A percentile compares a stretch with the other conserved stretches of the same genome.
Evolutionary conservation across 2,888 invertebrate genomes (phyloP).

Genomic region (Thalpophila matura): DNA sequence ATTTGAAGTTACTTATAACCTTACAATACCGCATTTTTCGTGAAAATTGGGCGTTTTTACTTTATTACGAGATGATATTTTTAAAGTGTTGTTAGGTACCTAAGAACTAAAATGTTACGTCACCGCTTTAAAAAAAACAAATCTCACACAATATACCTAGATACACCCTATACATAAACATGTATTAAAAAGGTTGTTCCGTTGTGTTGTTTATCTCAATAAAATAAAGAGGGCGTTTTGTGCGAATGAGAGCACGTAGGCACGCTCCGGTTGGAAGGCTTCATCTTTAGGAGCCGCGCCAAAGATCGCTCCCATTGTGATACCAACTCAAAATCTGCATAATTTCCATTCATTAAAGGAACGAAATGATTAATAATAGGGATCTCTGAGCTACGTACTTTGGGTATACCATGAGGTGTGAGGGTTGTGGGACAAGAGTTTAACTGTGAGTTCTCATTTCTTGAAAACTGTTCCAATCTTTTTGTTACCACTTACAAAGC

Average conservation of each 20-base stretch:
- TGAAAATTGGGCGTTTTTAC: no score
- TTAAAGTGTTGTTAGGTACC: no score
- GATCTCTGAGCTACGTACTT: constrained; percentile 77
- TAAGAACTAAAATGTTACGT: no score
- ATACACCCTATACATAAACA: constrained; percentile 4
- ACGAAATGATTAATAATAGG: constrained; percentile 89
- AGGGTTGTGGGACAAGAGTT: constrained; percentile 11
- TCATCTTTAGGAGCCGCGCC: constrained; percentile 73
- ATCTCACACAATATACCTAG: not conserved
- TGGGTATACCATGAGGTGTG: constrained; percentile 64
- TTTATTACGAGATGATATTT: no score
- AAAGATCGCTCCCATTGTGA: constrained; percentile 86
- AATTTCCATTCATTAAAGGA: constrained; percentile 89
- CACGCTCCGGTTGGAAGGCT: constrained; percentile 62
- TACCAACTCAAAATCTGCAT: constrained; percentile 85
- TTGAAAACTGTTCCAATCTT: not conserved
- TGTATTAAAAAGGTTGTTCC: constrained; percentile 22
- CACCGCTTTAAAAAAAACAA: not conserved
- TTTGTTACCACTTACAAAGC: no score
- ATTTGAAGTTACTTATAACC: no score
- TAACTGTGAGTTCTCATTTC: not conserved
- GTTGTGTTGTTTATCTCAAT: constrained; percentile 66
- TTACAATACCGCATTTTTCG: no score
- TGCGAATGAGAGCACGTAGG: constrained; percentile 63
- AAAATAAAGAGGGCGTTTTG: constrained; percentile 63